A percentile compares a stretch with the other conserved stretches of the same genome.
Evolutionary conservation across 2,797 vertebrate genomes (phyloP).

Genomic region (Vespertilio murinus): DNA sequence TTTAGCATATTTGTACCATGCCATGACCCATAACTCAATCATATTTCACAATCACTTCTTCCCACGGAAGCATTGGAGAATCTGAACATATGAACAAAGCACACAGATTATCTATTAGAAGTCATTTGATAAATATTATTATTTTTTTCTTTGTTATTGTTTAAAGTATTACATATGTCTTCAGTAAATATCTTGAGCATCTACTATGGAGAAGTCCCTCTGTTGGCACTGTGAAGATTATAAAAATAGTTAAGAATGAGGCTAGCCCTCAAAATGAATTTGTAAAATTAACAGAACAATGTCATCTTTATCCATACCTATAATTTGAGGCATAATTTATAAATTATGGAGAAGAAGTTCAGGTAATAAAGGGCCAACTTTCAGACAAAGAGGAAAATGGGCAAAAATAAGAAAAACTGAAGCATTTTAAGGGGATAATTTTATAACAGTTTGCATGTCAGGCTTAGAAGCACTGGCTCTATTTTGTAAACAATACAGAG

Average conservation of each 20-base stretch:
- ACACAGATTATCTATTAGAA: constrained; percentile 17
- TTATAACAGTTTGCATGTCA: background rate
- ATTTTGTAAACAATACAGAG: background rate
- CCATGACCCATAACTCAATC: constrained; percentile 15
- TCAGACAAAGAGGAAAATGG: background rate
- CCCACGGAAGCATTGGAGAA: background rate
- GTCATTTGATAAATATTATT: constrained; percentile 13
- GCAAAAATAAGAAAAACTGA: background rate
- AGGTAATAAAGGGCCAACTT: background rate
- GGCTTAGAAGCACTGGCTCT: background rate
- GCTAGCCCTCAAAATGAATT: background rate
- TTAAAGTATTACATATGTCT: too few species aligned
- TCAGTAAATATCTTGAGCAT: constrained; percentile 23
- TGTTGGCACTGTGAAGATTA: background rate
- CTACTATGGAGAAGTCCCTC: background rate
- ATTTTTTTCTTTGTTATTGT: too few species aligned
- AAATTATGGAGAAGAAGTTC: background rate
- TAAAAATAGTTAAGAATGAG: constrained; percentile 23
- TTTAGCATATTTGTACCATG: constrained; percentile 35
- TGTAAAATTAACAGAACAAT: constrained; percentile 5
- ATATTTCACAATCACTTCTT: constrained; percentile 40
- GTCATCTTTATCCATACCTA: background rate
- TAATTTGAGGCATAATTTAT: background rate
- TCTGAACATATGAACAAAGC: constrained; percentile 26
- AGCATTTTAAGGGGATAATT: background rate